Conservation (phyloP, 2,888 invertebrate genomes). For the Pediacus dermestoides region DNA sequence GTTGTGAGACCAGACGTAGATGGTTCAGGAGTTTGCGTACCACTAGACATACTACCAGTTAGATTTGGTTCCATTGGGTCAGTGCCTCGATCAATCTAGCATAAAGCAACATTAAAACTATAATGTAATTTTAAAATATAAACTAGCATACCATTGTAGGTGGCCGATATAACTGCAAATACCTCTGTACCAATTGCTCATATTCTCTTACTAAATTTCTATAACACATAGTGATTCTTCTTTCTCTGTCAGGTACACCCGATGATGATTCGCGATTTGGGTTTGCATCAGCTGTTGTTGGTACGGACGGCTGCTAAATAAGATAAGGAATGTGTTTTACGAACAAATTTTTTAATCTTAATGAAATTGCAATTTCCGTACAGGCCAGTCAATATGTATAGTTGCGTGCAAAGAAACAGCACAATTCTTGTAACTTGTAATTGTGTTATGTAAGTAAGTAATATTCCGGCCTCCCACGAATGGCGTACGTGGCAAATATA, state of each 20-base stretch:
- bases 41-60: slow-evolving; percentile 34
- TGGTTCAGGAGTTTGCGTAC: slow-evolving; percentile 48
- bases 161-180: slow-evolving; percentile 50
- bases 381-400: background rate
- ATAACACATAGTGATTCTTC: slow-evolving; percentile 51
- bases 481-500: too few species aligned
- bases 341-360: too few species aligned
- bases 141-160: slow-evolving; percentile 49
- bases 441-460: too few species aligned
- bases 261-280: slow-evolving; percentile 38
- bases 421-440: too few species aligned
- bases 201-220: slow-evolving; percentile 53
- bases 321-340: too few species aligned
- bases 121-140: slow-evolving; percentile 7
- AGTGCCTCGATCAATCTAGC: slow-evolving; percentile 65
- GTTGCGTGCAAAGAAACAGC: background rate
- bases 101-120: slow-evolving; percentile 17
- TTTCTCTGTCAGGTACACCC: slow-evolving; percentile 48
- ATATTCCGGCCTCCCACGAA: too few species aligned
- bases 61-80: slow-evolving; percentile 65
- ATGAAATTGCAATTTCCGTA: too few species aligned
- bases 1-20: slow-evolving; percentile 22
- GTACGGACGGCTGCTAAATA: slow-evolving; percentile 16
- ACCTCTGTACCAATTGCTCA: slow-evolving; percentile 52
- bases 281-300: slow-evolving; percentile 22